Base-by-base conservation (phyloP, 2,113 vertebrate genomes). In the Nipponia nippon region DNA sequence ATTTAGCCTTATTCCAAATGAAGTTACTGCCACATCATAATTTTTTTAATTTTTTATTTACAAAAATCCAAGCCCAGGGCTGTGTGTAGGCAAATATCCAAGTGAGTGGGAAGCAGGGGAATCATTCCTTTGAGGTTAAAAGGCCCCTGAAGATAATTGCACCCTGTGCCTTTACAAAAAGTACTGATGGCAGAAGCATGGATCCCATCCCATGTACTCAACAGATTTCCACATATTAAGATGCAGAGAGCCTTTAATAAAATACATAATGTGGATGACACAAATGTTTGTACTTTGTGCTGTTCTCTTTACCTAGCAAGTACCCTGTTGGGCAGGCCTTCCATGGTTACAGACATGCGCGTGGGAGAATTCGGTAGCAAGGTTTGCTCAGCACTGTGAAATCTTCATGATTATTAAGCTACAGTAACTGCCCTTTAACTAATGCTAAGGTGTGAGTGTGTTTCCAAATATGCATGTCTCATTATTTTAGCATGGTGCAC, bases 21-120 rank as follows among this genome's bases (percentile, higher is more conserved):
- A 80, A 72, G 17, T 19, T 58, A 65, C 20, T 81, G 17, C 5
- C 34, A 21, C 0, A 0, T 44, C 4, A 5, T 6, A 1, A 6
- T 49, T 18, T 21, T 29, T 55, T 22, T 3, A 14, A 14, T 13
- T 30, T 40, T 44, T 47, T 53, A 12, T 34, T 73, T 53, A 71
- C 29, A 82, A 58, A 63, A 78, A 34, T 36, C 7, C 15, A 40
- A 90, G 10, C 13, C 17, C 11, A 38, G 9, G 22, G 9, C 11
- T 2, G 0, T 1, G 3, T 10, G 13, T 49, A n/a, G 40, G 7
- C 44, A 82, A 76, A 78, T n/a, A 50, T 1, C n/a, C 16, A 6
- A 73, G 42, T 14, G 9, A 86, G 40, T 4, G 10, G 30, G 30
- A 88, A 85, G 11, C 7, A 62, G 14, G 15, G 12, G 21, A 58